phyloP scores from a whole-genome alignment of 2,888 invertebrate species.

The Melinaea marsaeus region DNA sequence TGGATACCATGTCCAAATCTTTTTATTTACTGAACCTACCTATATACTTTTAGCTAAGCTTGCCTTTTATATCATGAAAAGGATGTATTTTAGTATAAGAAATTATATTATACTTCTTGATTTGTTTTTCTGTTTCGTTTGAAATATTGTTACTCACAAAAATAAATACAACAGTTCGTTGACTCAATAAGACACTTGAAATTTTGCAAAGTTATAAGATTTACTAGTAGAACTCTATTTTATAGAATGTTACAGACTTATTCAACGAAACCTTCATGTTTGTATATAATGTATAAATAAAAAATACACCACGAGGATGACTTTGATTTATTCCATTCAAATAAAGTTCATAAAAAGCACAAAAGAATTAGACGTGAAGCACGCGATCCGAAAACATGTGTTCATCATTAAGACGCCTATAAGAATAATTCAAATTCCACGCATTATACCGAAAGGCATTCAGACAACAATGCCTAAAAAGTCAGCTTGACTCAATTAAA shows the following conservation, averaged over 20 bases:
- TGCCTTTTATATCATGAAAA: slow-evolving; percentile 16
- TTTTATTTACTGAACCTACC: slow-evolving; percentile 36
- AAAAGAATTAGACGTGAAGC: slow-evolving; percentile 40
- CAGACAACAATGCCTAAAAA: slow-evolving; percentile 54
- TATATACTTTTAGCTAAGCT: slow-evolving; percentile 26
- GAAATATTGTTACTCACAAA: too few relatives aligned
- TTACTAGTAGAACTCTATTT: too few relatives aligned
- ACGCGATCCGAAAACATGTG: slow-evolving; percentile 61
- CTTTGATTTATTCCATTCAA: slow-evolving; percentile 26
- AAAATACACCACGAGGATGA: slow-evolving; percentile 19
- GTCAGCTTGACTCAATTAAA: slow-evolving; percentile 74
- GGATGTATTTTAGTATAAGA: background rate
- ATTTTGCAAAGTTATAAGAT: too few relatives aligned
- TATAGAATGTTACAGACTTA: too few relatives aligned
- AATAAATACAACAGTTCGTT: too few relatives aligned
- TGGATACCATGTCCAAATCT: slow-evolving; percentile 50
- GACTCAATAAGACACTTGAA: too few relatives aligned
- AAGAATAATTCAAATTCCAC: slow-evolving; percentile 65
- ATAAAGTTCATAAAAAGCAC: slow-evolving; percentile 21
- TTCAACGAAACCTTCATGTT: background rate
- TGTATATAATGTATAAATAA: slow-evolving; percentile 10
- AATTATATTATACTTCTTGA: slow-evolving; percentile 3
- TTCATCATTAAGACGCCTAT: slow-evolving; percentile 62
- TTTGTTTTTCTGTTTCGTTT: slow-evolving; percentile 2
- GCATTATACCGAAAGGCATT: slow-evolving; percentile 52